Base-by-base conservation (phyloP, 2,888 invertebrate genomes). In the Thymelicus lineola region DNA sequence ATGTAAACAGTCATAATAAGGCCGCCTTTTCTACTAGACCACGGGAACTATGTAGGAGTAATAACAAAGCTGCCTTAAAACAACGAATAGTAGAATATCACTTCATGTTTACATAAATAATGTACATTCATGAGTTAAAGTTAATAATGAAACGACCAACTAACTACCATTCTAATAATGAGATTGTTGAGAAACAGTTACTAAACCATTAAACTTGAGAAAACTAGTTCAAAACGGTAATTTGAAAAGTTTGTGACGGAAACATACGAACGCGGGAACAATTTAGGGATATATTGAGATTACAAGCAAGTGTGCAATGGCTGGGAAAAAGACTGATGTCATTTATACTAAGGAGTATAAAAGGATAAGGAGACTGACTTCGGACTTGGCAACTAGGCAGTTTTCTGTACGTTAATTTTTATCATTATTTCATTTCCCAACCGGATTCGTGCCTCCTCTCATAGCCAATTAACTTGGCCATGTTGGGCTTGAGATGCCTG, bases 271-370 rank as follows among this genome's bases (percentile, higher is more conserved):
- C 46, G 48, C 17, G n/a, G 46, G 7, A 50, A 15, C 17, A 4
- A 9, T 50, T 50, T 42, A 12, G 12, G 12, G 6, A 7, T 42
- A 42, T 42, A 42, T 3, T 12, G 42, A 42, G 42, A 42, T 10
- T 42, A 20, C 9, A 58, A n/a, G 28, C 14, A 14, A 7, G 28
- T 28, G 28, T 28, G 5, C 1, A 79, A 90, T 90, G 90, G 87
- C 89, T 67, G 80, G 85, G 46, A 79, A 78, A n/a, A 70, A 70
- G 10, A 82, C 85, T 20, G 94, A 94, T 2, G 93, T 91, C 20
- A 86, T 80, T 75, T 97, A 97, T 84, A 95, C 95, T 15, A 94
- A 95, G 77, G 97, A 97, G 82, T 97, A 97, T 77, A 94, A 94
- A 72, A 94, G 96, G 79, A 84, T 97, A 74, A 90, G 96, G 75